Percentiles rank a stretch among this genome's conserved stretches.
phyloP scores from a whole-genome alignment of 2,797 vertebrate genomes.

The Lycodopsis pacificus region DNA sequence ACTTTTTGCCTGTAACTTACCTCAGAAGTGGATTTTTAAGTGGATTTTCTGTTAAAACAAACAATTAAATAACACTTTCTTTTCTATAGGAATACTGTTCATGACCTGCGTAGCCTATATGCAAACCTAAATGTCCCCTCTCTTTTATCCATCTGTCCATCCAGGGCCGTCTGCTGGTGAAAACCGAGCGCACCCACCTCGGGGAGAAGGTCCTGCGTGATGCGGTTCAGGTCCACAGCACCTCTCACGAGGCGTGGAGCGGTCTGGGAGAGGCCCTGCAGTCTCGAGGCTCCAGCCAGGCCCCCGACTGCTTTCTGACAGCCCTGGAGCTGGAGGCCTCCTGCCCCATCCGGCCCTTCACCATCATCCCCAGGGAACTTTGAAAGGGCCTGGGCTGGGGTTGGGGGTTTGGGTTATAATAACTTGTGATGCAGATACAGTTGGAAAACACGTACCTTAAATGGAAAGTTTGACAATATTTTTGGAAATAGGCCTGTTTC shows the following conservation, averaged over 20 bases:
- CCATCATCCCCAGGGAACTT: slow-evolving; percentile 93
- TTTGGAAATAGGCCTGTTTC: background rate
- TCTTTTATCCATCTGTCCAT: slow-evolving; percentile 13
- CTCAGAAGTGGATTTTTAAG: background rate
- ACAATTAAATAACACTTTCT: background rate
- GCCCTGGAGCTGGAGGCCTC: slow-evolving; percentile 96
- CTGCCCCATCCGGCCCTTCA: slow-evolving; percentile 93
- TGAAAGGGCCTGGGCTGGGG: slow-evolving; percentile 66
- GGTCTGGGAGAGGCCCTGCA: slow-evolving; percentile 94
- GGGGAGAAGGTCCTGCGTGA: slow-evolving; percentile 95
- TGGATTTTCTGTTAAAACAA: background rate
- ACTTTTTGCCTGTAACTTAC: background rate
- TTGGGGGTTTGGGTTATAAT: slow-evolving; percentile 7
- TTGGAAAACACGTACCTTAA: background rate
- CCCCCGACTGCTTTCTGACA: slow-evolving; percentile 93
- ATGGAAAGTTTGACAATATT: background rate
- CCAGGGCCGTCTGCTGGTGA: slow-evolving; percentile 91
- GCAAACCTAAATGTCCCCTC: background rate
- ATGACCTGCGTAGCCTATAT: background rate
- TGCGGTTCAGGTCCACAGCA: slow-evolving; percentile 90
- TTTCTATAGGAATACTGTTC: background rate
- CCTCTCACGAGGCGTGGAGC: slow-evolving; percentile 93
- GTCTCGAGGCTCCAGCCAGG: slow-evolving; percentile 87
- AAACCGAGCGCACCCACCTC: slow-evolving; percentile 86
- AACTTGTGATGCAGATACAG: background rate